Conservation (phyloP, 2,888 invertebrate species). For the Lobophora halterata region DNA sequence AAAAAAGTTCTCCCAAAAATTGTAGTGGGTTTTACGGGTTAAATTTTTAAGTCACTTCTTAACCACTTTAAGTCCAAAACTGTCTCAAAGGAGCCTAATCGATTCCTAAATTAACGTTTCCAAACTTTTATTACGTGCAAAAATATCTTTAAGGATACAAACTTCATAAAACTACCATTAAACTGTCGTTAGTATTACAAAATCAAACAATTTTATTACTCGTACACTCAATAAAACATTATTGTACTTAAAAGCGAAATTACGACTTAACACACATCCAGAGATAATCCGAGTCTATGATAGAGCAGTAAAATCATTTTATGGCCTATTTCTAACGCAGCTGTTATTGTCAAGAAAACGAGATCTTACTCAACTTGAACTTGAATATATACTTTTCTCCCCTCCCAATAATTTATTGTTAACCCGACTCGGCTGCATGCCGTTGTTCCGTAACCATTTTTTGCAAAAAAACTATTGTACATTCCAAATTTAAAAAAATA, state of each 20-base stretch:
- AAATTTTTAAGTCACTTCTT: too few species aligned
- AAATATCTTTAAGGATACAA: conserved; percentile 1
- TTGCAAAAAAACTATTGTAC: conserved; percentile 53
- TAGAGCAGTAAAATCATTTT: conserved; percentile 31
- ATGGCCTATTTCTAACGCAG: conserved; percentile 19
- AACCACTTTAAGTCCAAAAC: too few species aligned
- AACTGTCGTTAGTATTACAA: conserved; percentile 20
- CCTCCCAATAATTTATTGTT: conserved; percentile 42
- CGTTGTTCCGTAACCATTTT: conserved; percentile 51
- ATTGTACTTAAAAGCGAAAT: conserved; percentile 23
- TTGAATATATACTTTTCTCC: conserved; percentile 30
- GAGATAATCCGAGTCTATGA: conserved; percentile 30
- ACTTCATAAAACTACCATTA: conserved; percentile 22
- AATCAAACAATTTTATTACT: conserved; percentile 33
- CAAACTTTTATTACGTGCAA: conserved; percentile 5
- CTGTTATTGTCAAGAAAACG: conserved; percentile 23
- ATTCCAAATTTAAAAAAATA: conserved; percentile 40
- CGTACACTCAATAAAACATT: conserved; percentile 27
- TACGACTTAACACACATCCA: conserved; percentile 22
- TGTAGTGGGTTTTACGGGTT: too few species aligned
- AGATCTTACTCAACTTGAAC: conserved; percentile 18
- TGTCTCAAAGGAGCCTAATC: too few species aligned
- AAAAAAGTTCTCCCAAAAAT: background rate
- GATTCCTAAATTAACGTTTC: too few species aligned
- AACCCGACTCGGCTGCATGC: conserved; percentile 44